These are phyloP conservation scores for Copsychus sechellarum DNA, from an alignment of 2,113 vertebrate genomes.

Conservation along the genomic window DNA sequence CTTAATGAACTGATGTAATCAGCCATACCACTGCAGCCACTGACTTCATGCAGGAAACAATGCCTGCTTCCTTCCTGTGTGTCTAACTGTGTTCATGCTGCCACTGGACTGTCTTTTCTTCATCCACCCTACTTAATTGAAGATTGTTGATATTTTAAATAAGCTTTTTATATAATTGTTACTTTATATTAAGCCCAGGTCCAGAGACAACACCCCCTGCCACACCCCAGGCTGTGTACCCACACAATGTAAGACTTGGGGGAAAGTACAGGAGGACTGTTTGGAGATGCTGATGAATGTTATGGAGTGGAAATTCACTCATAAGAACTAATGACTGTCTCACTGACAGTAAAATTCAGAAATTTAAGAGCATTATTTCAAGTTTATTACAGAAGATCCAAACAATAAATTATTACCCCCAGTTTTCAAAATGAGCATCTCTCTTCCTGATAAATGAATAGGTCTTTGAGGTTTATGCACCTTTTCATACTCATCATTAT, in stretches of 20 bases:
- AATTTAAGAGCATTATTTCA: constrained; percentile 71
- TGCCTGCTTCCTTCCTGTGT: not conserved
- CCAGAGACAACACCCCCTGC: not conserved
- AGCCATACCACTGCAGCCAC: not conserved
- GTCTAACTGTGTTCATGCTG: not conserved
- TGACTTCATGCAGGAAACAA: not conserved
- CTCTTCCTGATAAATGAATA: constrained; percentile 66
- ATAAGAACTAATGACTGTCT: constrained; percentile 71
- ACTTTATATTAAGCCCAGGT: not conserved
- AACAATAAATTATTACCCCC: constrained; percentile 60
- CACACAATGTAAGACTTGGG: not conserved
- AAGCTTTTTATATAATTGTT: not conserved
- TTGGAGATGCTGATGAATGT: constrained; percentile 53
- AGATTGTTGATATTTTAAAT: not conserved
- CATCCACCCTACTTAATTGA: not conserved
- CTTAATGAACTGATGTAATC: not conserved
- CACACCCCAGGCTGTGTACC: not conserved
- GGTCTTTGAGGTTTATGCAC: constrained; percentile 67
- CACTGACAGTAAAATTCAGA: constrained; percentile 63
- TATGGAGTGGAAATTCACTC: constrained; percentile 55
- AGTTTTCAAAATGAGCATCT: constrained; percentile 47
- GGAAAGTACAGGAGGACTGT: not conserved
- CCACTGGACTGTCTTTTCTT: not conserved
- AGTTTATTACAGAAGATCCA: constrained; percentile 64
- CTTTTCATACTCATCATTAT: constrained; percentile 60